phyloP scores from a whole-genome alignment of 1,140 invertebrate genomes.

The Gonioctena quinquepunctata region DNA sequence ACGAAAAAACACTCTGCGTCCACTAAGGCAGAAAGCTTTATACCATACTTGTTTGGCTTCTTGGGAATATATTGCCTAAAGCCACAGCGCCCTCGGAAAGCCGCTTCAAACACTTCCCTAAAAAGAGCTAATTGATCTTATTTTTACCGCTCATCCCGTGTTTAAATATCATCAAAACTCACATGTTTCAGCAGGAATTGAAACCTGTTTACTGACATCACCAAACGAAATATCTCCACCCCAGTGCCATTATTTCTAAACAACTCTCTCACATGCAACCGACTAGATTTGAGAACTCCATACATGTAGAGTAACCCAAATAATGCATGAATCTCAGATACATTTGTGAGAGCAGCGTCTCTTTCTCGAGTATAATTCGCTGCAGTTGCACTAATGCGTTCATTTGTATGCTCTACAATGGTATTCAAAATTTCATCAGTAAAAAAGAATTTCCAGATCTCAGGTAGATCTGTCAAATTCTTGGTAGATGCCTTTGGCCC shows the following conservation, averaged over 20 bases:
- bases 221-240: too few species aligned
- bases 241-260: too few species aligned
- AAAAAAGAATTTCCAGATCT: not conserved
- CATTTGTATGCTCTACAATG: not conserved
- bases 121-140: not conserved
- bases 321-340: too few species aligned
- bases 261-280: too few species aligned
- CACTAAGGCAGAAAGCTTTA: constrained; percentile 49
- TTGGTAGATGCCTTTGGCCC: not conserved
- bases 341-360: too few species aligned
- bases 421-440: not conserved
- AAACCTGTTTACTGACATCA: too few species aligned
- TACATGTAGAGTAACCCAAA: too few species aligned
- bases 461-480: not conserved
- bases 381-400: not conserved
- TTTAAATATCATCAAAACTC: not conserved
- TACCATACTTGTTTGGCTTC: constrained; percentile 51
- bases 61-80: constrained; percentile 55
- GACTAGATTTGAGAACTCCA: too few species aligned
- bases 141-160: not conserved
- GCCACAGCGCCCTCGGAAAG: constrained; percentile 52
- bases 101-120: not conserved
- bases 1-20: constrained; percentile 48
- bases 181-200: too few species aligned
- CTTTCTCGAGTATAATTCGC: too few species aligned